Base-by-base conservation (phyloP, 2,888 invertebrate genomes). In the Trissolcus brochymenae region DNA sequence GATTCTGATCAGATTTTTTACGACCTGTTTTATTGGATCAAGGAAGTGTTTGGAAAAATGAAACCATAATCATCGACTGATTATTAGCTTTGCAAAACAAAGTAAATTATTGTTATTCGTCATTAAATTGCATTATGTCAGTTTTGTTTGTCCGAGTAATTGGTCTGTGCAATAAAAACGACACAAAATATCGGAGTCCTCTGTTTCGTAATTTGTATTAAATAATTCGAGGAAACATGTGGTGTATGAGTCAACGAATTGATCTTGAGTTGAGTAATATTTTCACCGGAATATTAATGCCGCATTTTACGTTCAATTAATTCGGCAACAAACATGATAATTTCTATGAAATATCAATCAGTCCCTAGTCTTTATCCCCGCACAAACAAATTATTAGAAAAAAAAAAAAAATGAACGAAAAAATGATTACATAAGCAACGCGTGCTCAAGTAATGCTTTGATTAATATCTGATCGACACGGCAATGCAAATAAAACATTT, bases 41-140 rank as follows among this genome's bases (percentile, higher is more conserved):
- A 65, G 72, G 72, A 72, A 72, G 55, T 62, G 53, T 55, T 65
- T 65, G 62, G 11, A 35, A 35, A 35, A 35, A 1, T 35, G 1
- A 35, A 9, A 35, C 35, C 35, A 35, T 11, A 56, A 71, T 64
- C 59, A 71, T 6, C 13, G 29, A 61, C 49, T 57, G 16, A 57
- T 50, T 29, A 29, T 19, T 14, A 21, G 16, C 41, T 43, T 54
- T 54, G 67, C 35, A 54, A 68, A 60, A 68, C 67, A 60, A 49
- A 43, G 53, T 60, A 59, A 60, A 57, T 66, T 57, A 51, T 35
- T 11, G 55, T 46, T 60, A 35, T 60, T 60, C 14, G 14, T 13
- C 14, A 40, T 19, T 60, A 35, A 53, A 68, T 35, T 54, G 53
- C 29, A 35, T 46, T 54, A 54, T 60, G 60, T 54, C 53, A 49